Percentiles rank a stretch among this genome's conserved stretches.
Conservation (phyloP, 2,797 vertebrate genomes). For the Nannoperca australis region DNA sequence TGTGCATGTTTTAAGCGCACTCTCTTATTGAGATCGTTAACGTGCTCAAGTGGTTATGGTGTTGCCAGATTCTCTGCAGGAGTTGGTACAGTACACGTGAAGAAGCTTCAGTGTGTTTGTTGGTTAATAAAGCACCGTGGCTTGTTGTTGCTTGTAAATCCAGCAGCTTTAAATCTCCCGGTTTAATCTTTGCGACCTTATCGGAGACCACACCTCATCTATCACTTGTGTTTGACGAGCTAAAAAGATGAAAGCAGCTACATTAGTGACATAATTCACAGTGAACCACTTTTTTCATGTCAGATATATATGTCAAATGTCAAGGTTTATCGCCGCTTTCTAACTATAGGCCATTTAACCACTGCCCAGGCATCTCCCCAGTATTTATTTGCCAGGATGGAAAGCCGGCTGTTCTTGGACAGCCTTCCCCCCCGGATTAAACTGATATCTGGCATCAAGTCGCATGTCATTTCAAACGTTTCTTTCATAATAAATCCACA, state of each 20-base stretch:
- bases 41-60: slow-evolving; percentile 16
- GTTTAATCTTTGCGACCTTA: slow-evolving; percentile 45
- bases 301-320: slow-evolving; percentile 80
- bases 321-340: slow-evolving; percentile 81
- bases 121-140: not conserved
- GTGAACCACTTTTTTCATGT: slow-evolving; percentile 71
- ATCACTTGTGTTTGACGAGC: slow-evolving; percentile 44
- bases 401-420: slow-evolving; percentile 77
- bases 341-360: slow-evolving; percentile 79
- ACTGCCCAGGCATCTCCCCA: slow-evolving; percentile 73
- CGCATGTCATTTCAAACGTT: slow-evolving; percentile 57
- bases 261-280: slow-evolving; percentile 60
- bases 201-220: slow-evolving; percentile 35
- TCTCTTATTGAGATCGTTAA: slow-evolving; percentile 12
- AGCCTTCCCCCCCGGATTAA: slow-evolving; percentile 77
- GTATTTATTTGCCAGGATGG: slow-evolving; percentile 72
- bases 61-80: slow-evolving; percentile 11
- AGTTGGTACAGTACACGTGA: not conserved
- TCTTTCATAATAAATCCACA: slow-evolving; percentile 55
- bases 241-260: slow-evolving; percentile 67
- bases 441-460: slow-evolving; percentile 68
- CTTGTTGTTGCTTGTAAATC: slow-evolving; percentile 38
- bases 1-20: slow-evolving; percentile 22
- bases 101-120: slow-evolving; percentile 4
- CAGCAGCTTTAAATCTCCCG: slow-evolving; percentile 38